Evolutionary conservation across 2,888 invertebrate genomes (phyloP), one percentile per base, ranked within the genome.

Genomic region (Chrysolina americana): DNA sequence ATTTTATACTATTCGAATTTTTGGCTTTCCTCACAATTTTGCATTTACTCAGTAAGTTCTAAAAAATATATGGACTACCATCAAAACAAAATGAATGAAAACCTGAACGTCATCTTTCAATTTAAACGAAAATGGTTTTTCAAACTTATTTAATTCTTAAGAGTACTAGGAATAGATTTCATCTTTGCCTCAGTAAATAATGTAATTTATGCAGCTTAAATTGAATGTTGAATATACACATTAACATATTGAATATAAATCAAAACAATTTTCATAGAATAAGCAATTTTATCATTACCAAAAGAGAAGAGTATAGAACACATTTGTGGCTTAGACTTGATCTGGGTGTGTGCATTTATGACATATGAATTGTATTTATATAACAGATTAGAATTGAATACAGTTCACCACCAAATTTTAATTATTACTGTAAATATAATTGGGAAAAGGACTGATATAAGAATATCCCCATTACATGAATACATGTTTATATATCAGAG

Each of bases 1-100:
- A 88, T 87, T 88, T 88, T 87, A 87, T 87, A 88, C 87, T 87
- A 86, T 86, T 86, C 86, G 85, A 82, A 81, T 82, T 84, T 83
- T 87, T 86, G 86, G 87, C 84, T 83, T 85, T 84, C 86, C 87
- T 87, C 86, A 86, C 86, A 86, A 85, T 84, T 86, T 78, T 77
- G 82, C 82, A 82, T 82, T 82, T 82, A 82, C 75, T 74, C 75
- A 74, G 73, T 75, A 74, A 70, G 70, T 75, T 73, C 68, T 66
- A 41, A 62, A 64, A 62, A 56, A 53, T 41, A 36, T 53, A 21
- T 19, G 41, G 72, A 66, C 72, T 53, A 72, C 75, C 72, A 66
- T 68, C 72, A 72, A 72, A 70, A 50, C 50, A 28, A 17, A 65
- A 23, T 50, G 48, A 53, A 53, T 53, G 0, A 13, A 53, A 53